These are phyloP conservation scores for Eidolon helvum DNA, from an alignment of 2,113 vertebrate genomes.

Conservation along the genomic window DNA sequence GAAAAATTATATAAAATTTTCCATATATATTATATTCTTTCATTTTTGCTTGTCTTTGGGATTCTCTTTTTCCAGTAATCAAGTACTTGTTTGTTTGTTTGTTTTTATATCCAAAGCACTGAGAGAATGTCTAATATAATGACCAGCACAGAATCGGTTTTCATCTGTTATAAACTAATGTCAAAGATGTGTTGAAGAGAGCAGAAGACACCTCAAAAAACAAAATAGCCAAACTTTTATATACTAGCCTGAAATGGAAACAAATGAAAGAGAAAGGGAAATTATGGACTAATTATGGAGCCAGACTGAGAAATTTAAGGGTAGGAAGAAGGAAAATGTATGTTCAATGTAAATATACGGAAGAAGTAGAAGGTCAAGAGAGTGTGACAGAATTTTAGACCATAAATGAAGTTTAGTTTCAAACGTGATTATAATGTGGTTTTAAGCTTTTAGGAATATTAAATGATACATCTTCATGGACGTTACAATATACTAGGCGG, in stretches of 20 bases:
- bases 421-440: not conserved
- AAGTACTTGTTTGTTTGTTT: not conserved
- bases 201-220: not conserved
- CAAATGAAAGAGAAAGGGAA: not conserved
- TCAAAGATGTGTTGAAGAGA: not conserved
- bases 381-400: not conserved
- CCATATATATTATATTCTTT: not conserved
- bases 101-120: not conserved
- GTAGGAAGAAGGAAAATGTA: not conserved
- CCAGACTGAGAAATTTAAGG: not conserved
- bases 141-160: not conserved
- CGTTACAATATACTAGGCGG: not conserved
- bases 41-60: not conserved
- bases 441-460: not conserved
- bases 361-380: not conserved
- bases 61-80: not conserved
- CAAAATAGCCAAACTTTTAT: not conserved
- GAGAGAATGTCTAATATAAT: not conserved
- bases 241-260: not conserved
- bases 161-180: not conserved
- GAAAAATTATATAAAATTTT: not conserved
- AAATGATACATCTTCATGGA: not conserved
- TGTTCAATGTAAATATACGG: not conserved
- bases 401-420: not conserved
- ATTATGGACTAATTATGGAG: not conserved